A percentile compares a stretch with the other conserved stretches of the same genome.
These are phyloP conservation scores for Istiophorus platypterus DNA, from an alignment of 2,113 vertebrate species.

Conservation along the genomic window DNA sequence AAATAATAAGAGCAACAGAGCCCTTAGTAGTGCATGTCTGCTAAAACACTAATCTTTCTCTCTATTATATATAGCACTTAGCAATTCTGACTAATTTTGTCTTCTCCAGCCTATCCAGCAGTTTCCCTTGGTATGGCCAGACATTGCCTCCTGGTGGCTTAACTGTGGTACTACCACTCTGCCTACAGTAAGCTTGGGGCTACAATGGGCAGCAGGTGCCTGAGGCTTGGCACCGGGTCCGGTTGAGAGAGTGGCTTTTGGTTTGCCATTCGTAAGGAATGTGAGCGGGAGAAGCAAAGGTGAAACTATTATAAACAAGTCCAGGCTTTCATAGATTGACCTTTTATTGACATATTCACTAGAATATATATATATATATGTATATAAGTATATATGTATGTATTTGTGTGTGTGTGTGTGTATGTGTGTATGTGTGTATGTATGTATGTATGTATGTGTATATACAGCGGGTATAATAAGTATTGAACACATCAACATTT, in stretches of 20 bases:
- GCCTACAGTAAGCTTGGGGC: not conserved
- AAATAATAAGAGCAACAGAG: not conserved
- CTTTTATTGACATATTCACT: constrained; percentile 48
- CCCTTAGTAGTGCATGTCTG: not conserved
- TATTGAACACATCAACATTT: too few relatives aligned
- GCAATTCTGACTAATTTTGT: not conserved
- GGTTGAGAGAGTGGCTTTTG: constrained; percentile 5
- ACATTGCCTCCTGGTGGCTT: constrained; percentile 62
- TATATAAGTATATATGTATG: too few relatives aligned
- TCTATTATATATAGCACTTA: not conserved
- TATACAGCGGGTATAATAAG: too few relatives aligned
- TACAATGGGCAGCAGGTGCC: not conserved
- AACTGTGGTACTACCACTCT: not conserved
- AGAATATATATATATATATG: not conserved
- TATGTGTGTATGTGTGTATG: too few relatives aligned
- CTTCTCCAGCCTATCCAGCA: not conserved
- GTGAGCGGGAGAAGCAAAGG: constrained; percentile 11
- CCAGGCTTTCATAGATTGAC: not conserved
- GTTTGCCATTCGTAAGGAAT: constrained; percentile 9
- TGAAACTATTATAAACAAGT: not conserved
- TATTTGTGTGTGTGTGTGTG: too few relatives aligned
- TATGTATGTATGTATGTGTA: too few relatives aligned
- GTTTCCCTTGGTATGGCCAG: not conserved
- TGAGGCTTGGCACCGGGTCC: constrained; percentile 7
- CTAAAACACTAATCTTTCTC: not conserved